Conservation (phyloP, 2,797 vertebrate genomes). For the Arctocebus calabarensis region DNA sequence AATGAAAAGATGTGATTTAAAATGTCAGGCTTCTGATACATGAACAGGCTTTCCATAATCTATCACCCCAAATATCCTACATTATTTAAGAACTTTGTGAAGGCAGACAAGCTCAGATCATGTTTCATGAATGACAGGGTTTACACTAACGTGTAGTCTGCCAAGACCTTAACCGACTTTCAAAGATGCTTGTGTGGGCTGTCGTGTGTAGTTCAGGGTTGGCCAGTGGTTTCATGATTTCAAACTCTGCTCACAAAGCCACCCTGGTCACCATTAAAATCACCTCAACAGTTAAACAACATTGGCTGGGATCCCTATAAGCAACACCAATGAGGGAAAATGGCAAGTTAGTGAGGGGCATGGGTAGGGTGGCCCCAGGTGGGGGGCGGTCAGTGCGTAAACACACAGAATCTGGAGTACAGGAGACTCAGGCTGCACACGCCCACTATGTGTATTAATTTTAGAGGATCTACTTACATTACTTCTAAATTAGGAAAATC, state of each 20-base stretch:
- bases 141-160: neutral
- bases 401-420: neutral
- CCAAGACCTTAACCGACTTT: conserved; percentile 16
- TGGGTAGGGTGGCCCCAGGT: neutral
- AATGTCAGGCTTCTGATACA: conserved; percentile 62
- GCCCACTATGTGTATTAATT: neutral
- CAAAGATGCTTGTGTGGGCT: neutral
- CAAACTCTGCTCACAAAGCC: neutral
- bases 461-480: neutral
- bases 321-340: neutral
- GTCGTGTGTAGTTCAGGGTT: neutral
- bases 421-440: neutral
- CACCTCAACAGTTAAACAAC: neutral
- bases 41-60: conserved; percentile 64
- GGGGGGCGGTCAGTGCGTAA: neutral
- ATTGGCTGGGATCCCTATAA: neutral
- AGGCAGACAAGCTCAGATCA: conserved; percentile 55
- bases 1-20: conserved; percentile 62
- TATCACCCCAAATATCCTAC: conserved; percentile 53
- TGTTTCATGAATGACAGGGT: conserved; percentile 39
- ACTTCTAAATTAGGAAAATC: neutral
- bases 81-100: conserved; percentile 40
- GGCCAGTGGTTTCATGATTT: neutral
- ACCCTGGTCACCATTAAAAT: neutral
- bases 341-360: neutral